Evolutionary conservation across 1,140 invertebrate genomes (phyloP).

Genomic region (Fopius arisanus): DNA sequence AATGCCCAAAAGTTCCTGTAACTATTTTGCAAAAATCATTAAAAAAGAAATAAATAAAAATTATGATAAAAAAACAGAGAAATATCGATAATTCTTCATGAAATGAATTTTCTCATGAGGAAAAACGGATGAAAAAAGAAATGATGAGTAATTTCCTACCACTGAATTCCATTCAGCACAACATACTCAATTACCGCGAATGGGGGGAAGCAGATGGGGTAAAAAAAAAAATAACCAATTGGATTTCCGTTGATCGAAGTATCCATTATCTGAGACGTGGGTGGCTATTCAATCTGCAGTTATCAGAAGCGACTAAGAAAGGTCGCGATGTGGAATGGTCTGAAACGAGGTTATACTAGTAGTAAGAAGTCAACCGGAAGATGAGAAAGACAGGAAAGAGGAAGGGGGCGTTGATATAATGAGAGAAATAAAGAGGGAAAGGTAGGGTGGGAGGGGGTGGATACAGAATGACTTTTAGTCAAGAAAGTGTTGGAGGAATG

Average conservation of each 20-base stretch:
- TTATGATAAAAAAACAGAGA: background rate
- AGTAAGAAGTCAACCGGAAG: background rate
- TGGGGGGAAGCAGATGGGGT: background rate
- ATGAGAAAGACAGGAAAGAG: background rate
- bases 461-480: background rate
- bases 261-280: slow-evolving; percentile 29
- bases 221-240: slow-evolving; percentile 29
- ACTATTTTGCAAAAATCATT: no score
- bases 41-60: no score
- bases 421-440: background rate
- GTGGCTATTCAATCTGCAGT: slow-evolving; percentile 34
- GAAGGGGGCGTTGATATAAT: background rate
- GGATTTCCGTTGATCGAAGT: slow-evolving; percentile 33
- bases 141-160: slow-evolving; percentile 30
- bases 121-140: slow-evolving; percentile 1
- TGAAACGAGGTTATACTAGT: slow-evolving; percentile 26
- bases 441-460: background rate
- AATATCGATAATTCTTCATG: background rate
- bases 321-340: slow-evolving; percentile 22
- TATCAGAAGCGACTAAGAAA: slow-evolving; percentile 28
- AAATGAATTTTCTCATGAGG: background rate
- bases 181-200: slow-evolving; percentile 8
- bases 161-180: slow-evolving; percentile 23
- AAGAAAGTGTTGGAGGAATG: slow-evolving; percentile 12
- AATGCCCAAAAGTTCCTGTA: no score